A percentile compares a stretch with the other conserved stretches of the same genome.
Conservation (phyloP, 2,797 vertebrate species). For the Thaleichthys pacificus region DNA sequence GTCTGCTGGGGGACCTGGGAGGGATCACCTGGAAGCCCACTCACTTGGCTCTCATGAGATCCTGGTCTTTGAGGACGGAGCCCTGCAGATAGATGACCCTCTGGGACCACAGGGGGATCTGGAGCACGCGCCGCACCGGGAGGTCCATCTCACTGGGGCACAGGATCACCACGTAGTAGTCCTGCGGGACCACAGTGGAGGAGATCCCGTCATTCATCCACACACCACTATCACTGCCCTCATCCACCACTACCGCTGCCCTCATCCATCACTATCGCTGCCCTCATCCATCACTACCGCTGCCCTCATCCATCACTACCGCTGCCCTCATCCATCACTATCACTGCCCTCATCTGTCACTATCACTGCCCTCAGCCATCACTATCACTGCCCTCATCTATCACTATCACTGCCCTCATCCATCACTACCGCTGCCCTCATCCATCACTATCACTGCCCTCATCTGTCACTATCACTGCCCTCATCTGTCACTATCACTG, state of each 20-base stretch:
- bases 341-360: no score
- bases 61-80: constrained; percentile 94
- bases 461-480: no score
- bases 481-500: no score
- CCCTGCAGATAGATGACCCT: constrained; percentile 96
- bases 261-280: no score
- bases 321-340: no score
- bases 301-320: no score
- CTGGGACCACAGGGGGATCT: constrained; percentile 96
- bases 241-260: background rate
- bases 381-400: no score
- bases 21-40: constrained; percentile 42
- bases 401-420: no score
- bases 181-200: constrained; percentile 70
- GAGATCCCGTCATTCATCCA: background rate
- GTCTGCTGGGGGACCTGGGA: background rate
- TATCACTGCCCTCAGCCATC: no score
- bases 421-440: no score
- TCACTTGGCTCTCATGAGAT: constrained; percentile 94
- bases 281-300: no score
- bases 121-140: constrained; percentile 90
- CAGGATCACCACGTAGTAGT: constrained; percentile 95
- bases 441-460: no score
- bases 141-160: constrained; percentile 94
- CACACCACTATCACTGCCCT: background rate